phyloP scores from a whole-genome alignment of 1,140 invertebrate species.

The Cydia strobilella region DNA sequence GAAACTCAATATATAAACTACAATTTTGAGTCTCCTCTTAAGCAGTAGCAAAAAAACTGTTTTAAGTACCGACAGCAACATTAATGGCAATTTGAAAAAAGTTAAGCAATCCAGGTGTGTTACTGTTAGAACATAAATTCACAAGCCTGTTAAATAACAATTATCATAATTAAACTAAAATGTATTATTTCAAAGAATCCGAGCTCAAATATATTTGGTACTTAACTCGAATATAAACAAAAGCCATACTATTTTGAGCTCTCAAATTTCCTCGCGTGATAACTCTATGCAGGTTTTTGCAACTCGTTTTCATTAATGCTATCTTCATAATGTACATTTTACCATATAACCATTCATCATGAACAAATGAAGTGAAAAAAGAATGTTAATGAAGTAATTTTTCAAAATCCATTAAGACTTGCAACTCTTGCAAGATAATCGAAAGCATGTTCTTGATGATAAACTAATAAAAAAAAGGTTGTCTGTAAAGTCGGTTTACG shows the following conservation, averaged over 20 bases:
- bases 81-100: neutral
- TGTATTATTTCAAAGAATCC: neutral
- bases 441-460: neutral
- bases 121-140: constrained; percentile 30
- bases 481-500: too few species aligned
- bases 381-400: neutral
- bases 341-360: neutral
- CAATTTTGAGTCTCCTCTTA: too few species aligned
- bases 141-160: constrained; percentile 13
- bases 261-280: neutral
- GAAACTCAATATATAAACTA: too few species aligned
- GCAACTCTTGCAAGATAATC: neutral
- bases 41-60: too few species aligned
- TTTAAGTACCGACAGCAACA: too few species aligned
- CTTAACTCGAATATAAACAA: neutral
- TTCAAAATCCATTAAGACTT: neutral
- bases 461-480: too few species aligned
- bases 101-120: neutral
- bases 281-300: constrained; percentile 5
- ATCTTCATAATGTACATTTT: neutral
- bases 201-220: neutral
- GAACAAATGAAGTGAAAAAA: neutral
- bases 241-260: neutral
- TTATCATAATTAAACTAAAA: constrained; percentile 10
- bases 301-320: neutral